Percentiles rank a stretch among this genome's conserved stretches.
Conservation (phyloP, 2,888 invertebrate genomes). For the Calliphora vomitoria region DNA sequence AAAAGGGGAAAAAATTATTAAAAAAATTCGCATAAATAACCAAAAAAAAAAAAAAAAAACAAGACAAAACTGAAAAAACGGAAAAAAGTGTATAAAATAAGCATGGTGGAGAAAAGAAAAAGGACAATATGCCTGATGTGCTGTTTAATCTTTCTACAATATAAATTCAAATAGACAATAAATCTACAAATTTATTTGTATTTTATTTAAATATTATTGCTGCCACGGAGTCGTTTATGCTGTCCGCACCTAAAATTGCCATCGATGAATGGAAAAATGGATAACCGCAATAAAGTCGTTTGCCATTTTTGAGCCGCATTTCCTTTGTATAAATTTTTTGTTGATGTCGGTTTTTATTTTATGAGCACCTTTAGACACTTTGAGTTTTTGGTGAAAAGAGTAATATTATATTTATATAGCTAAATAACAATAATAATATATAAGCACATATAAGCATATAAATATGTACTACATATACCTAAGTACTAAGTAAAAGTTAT, state of each 20-base stretch:
- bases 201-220: constrained; percentile 59
- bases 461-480: neutral
- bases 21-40: constrained; percentile 7
- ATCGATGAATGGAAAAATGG: neutral
- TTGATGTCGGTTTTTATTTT: constrained; percentile 1
- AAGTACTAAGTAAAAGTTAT: neutral
- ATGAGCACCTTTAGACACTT: neutral
- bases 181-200: constrained; percentile 50
- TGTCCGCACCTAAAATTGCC: constrained; percentile 6
- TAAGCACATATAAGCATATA: neutral
- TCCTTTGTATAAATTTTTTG: neutral
- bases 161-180: constrained; percentile 47
- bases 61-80: neutral
- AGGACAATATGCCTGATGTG: neutral
- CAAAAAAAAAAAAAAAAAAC: neutral
- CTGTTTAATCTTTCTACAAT: constrained; percentile 28
- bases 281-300: constrained; percentile 27
- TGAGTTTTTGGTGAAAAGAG: neutral
- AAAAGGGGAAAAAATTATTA: constrained; percentile 9
- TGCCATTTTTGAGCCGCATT: neutral
- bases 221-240: neutral
- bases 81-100: neutral
- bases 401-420: neutral
- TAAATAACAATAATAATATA: neutral
- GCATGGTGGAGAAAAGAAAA: neutral